Percentiles rank a stretch among this genome's conserved stretches.
These are phyloP conservation scores for Siniperca knerii DNA, from an alignment of 2,113 vertebrate genomes.

Conservation along the genomic window DNA sequence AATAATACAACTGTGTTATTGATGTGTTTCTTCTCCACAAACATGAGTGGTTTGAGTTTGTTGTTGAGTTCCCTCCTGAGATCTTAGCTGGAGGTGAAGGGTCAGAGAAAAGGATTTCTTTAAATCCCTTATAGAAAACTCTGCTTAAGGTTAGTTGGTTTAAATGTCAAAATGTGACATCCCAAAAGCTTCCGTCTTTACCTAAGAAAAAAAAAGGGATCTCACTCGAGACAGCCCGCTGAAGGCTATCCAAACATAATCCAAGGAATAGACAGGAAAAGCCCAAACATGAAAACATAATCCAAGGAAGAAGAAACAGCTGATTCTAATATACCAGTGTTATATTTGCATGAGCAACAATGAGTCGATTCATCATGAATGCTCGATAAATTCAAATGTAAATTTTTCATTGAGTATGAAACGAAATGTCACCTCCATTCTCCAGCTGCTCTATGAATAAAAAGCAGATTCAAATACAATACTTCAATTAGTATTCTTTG, in stretches of 20 bases:
- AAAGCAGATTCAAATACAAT: not conserved
- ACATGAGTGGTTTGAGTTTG: not conserved
- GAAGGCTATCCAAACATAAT: not conserved
- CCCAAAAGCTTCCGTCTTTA: not conserved
- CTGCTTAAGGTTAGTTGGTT: too few species aligned
- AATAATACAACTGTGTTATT: too few species aligned
- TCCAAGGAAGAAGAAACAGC: not conserved
- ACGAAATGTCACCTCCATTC: not conserved
- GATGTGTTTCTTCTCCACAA: too few species aligned
- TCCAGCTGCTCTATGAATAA: not conserved
- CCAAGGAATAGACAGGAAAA: too few species aligned
- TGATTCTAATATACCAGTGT: not conserved
- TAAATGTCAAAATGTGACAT: constrained; percentile 10
- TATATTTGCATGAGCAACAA: not conserved
- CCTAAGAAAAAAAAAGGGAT: not conserved
- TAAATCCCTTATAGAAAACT: not conserved
- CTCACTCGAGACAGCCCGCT: not conserved
- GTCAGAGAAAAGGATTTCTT: not conserved
- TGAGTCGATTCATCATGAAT: not conserved
- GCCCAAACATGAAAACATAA: too few species aligned
- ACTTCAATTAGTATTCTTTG: too few species aligned
- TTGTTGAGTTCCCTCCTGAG: not conserved
- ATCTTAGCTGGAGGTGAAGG: not conserved
- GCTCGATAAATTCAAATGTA: not conserved
- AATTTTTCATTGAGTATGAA: not conserved